Percentiles rank a stretch among this genome's conserved stretches.
phyloP scores from a whole-genome alignment of 2,113 vertebrate species.

The Panurus biarmicus region DNA sequence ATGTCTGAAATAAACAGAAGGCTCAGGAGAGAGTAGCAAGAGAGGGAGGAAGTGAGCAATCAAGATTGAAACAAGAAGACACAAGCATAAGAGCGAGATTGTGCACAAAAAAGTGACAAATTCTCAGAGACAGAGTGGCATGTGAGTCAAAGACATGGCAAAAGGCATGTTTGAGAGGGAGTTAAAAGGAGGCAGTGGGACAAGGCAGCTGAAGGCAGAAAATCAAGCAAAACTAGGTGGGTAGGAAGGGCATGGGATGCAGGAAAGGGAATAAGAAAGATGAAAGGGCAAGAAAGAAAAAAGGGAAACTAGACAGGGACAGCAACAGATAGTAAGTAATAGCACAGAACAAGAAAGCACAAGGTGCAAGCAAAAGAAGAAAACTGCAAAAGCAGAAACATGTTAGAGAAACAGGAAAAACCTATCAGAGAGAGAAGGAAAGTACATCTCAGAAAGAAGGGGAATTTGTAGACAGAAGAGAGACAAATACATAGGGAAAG shows the following conservation, averaged over 20 bases:
- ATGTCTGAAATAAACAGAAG: background rate
- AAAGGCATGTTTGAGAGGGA: background rate
- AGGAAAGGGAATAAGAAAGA: background rate
- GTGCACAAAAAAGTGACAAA: background rate
- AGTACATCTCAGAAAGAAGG: background rate
- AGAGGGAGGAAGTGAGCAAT: background rate
- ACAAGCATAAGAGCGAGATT: background rate
- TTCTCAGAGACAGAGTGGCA: background rate
- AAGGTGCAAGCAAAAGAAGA: background rate
- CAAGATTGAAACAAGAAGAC: background rate
- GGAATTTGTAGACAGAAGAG: background rate
- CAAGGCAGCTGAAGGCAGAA: background rate
- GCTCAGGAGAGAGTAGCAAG: background rate
- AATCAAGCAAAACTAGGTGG: background rate
- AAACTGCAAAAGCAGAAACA: background rate
- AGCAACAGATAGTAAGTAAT: background rate
- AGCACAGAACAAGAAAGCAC: background rate
- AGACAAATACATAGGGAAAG: background rate
- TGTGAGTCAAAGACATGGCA: background rate
- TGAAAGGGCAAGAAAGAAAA: background rate
- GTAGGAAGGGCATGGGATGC: background rate
- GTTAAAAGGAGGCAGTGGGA: accelerated
- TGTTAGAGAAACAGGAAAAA: background rate
- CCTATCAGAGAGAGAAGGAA: background rate
- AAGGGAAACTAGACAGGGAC: background rate